Evolutionary conservation across 2,888 invertebrate genomes (phyloP).

Genomic region (Caenorhabditis drosophilae): DNA sequence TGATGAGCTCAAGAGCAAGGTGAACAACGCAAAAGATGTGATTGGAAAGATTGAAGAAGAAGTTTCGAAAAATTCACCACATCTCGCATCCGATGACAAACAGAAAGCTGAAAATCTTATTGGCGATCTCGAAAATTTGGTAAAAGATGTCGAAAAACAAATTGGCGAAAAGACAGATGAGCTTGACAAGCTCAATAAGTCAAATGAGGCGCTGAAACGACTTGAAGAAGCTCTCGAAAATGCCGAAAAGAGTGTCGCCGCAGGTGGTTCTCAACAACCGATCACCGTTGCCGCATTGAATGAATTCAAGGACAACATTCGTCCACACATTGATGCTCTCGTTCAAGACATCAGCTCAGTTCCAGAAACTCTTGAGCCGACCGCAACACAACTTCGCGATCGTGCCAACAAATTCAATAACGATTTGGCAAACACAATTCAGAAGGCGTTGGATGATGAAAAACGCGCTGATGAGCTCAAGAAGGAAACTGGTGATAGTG

Average conservation of each 20-base stretch:
- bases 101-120: slow-evolving; percentile 6
- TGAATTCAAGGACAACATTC: slow-evolving; percentile 17
- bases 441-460: slow-evolving; percentile 19
- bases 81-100: slow-evolving; percentile 5
- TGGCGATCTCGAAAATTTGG: not conserved
- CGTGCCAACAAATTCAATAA: slow-evolving; percentile 12
- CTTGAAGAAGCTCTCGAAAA: slow-evolving; percentile 28
- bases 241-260: slow-evolving; percentile 5
- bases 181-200: slow-evolving; percentile 9
- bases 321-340: slow-evolving; percentile 10
- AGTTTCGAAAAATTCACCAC: not conserved
- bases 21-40: slow-evolving; percentile 11
- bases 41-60: slow-evolving; percentile 15
- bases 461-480: slow-evolving; percentile 9
- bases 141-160: slow-evolving; percentile 7
- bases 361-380: slow-evolving; percentile 8
- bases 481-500: slow-evolving; percentile 5
- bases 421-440: slow-evolving; percentile 5
- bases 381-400: slow-evolving; percentile 7
- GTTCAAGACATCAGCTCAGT: slow-evolving; percentile 8
- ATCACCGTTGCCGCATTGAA: slow-evolving; percentile 6
- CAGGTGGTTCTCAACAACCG: too few species aligned
- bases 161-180: slow-evolving; percentile 5
- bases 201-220: slow-evolving; percentile 7
- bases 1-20: slow-evolving; percentile 4